Evolutionary conservation across 1,140 invertebrate species (phyloP).

Genomic region (Leptopilina clavipes): DNA sequence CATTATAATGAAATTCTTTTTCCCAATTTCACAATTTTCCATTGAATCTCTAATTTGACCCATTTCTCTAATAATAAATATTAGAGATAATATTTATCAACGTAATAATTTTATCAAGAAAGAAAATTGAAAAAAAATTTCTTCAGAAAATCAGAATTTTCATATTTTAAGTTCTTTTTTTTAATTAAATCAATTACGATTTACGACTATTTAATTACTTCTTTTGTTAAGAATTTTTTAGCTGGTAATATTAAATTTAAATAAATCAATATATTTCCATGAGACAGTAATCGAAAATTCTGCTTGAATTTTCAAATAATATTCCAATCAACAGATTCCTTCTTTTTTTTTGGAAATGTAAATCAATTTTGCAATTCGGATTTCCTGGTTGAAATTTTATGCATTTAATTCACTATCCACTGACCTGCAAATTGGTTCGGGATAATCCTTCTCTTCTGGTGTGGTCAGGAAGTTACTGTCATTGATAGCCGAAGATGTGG

Average conservation of each 20-base stretch:
- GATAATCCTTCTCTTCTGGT: conserved; percentile 66
- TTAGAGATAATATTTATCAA: too few species aligned
- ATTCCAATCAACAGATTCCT: not conserved
- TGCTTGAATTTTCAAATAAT: not conserved
- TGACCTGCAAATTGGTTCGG: conserved; percentile 71
- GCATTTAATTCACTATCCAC: conserved; percentile 16
- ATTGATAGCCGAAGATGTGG: conserved; percentile 71
- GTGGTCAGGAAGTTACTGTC: conserved; percentile 65
- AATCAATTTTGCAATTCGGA: not conserved
- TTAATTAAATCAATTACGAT: too few species aligned
- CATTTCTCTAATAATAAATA: too few species aligned
- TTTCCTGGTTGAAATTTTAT: not conserved
- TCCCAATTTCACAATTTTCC: too few species aligned
- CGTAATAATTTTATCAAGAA: too few species aligned
- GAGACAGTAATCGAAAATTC: not conserved
- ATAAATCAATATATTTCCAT: not conserved
- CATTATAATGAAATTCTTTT: not conserved
- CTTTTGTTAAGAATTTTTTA: too few species aligned
- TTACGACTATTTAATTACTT: too few species aligned
- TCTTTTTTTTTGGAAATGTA: not conserved
- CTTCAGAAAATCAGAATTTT: not conserved
- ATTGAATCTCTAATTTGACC: too few species aligned
- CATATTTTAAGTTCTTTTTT: too few species aligned
- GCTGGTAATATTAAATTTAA: too few species aligned
- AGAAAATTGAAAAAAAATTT: not conserved